Percentiles rank a stretch among this genome's conserved stretches.
phyloP scores from a whole-genome alignment of 1,140 invertebrate genomes.

The Penaeus chinensis region DNA sequence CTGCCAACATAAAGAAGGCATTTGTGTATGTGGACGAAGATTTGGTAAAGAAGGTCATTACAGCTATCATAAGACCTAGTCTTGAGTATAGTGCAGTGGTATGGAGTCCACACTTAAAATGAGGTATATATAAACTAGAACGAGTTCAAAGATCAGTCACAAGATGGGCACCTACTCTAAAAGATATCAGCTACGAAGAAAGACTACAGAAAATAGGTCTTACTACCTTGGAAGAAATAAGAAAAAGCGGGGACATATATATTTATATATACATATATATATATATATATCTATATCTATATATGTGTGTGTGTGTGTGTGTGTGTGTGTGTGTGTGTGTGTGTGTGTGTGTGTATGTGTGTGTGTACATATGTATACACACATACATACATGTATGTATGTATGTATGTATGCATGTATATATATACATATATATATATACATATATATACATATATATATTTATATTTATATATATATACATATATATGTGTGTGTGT shows the following conservation, averaged over 20 bases:
- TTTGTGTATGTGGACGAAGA: no score
- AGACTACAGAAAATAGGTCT: no score
- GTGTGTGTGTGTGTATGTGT: not conserved
- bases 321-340: not conserved
- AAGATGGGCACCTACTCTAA: no score
- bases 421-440: constrained; percentile 21
- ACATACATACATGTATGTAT: constrained; percentile 16
- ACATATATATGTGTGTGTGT: not conserved
- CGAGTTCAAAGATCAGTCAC: no score
- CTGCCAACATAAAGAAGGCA: no score
- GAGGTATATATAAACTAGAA: no score
- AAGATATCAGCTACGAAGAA: no score
- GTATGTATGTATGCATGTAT: constrained; percentile 31
- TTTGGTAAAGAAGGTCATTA: no score
- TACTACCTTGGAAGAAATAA: not conserved
- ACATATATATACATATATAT: constrained; percentile 19
- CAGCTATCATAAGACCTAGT: no score
- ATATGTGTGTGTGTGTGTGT: not conserved
- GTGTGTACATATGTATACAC: constrained; percentile 3
- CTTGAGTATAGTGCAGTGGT: no score
- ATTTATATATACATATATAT: not conserved
- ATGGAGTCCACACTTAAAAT: no score
- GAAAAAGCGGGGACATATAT: not conserved
- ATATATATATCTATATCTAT: not conserved
- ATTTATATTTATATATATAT: constrained; percentile 24